These are phyloP conservation scores for Galendromus occidentalis DNA, from an alignment of 1,140 invertebrate genomes.

Conservation along the genomic window DNA sequence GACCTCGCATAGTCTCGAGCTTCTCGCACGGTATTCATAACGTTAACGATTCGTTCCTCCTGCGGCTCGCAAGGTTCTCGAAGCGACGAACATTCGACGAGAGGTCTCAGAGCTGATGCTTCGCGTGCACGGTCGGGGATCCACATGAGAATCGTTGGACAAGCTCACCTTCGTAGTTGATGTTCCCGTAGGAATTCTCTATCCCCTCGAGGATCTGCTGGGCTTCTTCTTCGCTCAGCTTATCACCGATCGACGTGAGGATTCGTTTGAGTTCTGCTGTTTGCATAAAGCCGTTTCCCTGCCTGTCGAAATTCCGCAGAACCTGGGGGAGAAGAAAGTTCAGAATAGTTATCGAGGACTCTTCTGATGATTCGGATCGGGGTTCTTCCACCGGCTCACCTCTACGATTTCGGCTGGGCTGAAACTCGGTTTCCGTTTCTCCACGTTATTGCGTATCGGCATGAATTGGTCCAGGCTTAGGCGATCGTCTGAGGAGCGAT, in stretches of 20 bases:
- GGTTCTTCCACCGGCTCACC: not conserved
- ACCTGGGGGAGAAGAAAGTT: conserved; percentile 13
- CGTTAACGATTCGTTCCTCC: too few relatives aligned
- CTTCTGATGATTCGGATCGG: not conserved
- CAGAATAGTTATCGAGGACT: not conserved
- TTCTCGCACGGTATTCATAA: too few relatives aligned
- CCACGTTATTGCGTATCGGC: not conserved
- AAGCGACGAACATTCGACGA: too few relatives aligned
- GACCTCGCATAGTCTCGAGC: too few relatives aligned
- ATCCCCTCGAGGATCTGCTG: conserved; percentile 8
- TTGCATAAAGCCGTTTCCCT: conserved; percentile 15
- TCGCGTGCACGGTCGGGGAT: too few relatives aligned
- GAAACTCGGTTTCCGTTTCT: not conserved
- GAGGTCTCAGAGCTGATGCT: too few relatives aligned
- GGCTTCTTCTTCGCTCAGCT: not conserved
- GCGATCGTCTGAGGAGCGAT: not conserved
- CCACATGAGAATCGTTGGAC: not conserved
- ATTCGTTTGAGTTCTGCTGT: conserved; percentile 15
- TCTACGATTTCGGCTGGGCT: not conserved
- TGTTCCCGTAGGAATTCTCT: not conserved
- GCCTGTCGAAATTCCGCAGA: conserved; percentile 15
- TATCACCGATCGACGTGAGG: not conserved
- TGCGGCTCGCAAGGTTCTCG: too few relatives aligned
- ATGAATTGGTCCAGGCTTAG: not conserved
- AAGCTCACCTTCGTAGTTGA: not conserved